Conservation (phyloP, 2,113 vertebrate genomes). For the Dendrocopos noguchii region DNA sequence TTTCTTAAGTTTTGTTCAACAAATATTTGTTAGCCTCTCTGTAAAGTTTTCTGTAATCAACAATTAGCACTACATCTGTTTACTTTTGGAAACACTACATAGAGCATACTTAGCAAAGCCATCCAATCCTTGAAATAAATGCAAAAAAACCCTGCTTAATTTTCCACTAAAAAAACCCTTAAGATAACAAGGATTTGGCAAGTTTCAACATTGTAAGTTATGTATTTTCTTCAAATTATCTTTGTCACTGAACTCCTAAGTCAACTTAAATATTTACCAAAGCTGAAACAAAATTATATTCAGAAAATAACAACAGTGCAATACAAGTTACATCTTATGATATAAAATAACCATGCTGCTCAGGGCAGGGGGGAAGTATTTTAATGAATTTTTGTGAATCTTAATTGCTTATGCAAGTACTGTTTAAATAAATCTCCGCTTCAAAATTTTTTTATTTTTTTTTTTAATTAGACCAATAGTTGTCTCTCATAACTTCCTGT, state of each 20-base stretch:
- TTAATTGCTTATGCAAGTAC: background rate
- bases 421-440: conserved; percentile 12
- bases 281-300: background rate
- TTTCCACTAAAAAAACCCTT: background rate
- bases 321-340: background rate
- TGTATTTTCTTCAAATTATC: background rate
- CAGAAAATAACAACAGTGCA: background rate
- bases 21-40: background rate
- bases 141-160: background rate
- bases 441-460: background rate
- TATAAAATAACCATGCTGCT: background rate
- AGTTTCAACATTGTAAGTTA: background rate
- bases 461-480: background rate
- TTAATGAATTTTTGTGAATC: background rate
- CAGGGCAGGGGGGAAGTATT: background rate
- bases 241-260: background rate
- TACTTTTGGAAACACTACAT: background rate
- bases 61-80: background rate
- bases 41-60: background rate
- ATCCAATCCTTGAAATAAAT: background rate
- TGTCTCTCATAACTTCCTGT: background rate
- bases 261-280: background rate
- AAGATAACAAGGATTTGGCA: background rate
- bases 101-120: background rate
- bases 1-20: background rate